Evolutionary conservation across 1,140 invertebrate species (phyloP).

Genomic region (Phymorhynchus buccinoides): DNA sequence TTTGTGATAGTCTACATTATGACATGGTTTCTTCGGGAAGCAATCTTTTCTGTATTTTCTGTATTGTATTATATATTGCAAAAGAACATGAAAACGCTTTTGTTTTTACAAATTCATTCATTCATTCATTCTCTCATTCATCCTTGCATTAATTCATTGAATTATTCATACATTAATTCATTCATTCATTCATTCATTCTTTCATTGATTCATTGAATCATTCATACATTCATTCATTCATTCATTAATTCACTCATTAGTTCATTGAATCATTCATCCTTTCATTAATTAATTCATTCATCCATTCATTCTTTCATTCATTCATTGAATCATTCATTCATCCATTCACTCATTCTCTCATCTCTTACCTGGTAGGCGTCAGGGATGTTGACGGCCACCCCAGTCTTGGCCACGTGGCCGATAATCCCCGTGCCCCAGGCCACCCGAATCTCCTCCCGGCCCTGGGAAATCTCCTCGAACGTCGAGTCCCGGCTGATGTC

Average conservation of each 20-base stretch:
- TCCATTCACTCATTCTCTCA: neutral
- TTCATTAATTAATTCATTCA: neutral
- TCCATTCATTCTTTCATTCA: neutral
- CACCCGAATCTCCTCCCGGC: conserved; percentile 90
- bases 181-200: neutral
- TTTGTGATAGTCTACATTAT: no score
- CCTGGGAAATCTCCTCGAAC: conserved; percentile 86
- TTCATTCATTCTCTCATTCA: no score
- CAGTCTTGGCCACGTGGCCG: conserved; percentile 93
- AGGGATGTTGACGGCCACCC: conserved; percentile 93
- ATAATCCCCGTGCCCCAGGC: conserved; percentile 88
- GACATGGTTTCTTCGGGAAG: no score
- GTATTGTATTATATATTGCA: no score
- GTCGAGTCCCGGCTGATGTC: conserved; percentile 83
- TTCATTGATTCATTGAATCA: neutral
- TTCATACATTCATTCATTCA: conserved; percentile 1
- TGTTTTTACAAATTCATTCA: neutral
- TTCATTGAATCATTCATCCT: neutral
- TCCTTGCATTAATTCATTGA: neutral
- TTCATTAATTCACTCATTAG: neutral
- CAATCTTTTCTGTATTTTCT: no score
- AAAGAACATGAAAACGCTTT: no score
- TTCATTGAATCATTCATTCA: no score
- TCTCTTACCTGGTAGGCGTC: conserved; percentile 91
- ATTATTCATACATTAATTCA: neutral